Percentiles rank a stretch among this genome's conserved stretches.
Conservation (phyloP, 2,888 invertebrate species). For the Steinernema carpocapsae region DNA sequence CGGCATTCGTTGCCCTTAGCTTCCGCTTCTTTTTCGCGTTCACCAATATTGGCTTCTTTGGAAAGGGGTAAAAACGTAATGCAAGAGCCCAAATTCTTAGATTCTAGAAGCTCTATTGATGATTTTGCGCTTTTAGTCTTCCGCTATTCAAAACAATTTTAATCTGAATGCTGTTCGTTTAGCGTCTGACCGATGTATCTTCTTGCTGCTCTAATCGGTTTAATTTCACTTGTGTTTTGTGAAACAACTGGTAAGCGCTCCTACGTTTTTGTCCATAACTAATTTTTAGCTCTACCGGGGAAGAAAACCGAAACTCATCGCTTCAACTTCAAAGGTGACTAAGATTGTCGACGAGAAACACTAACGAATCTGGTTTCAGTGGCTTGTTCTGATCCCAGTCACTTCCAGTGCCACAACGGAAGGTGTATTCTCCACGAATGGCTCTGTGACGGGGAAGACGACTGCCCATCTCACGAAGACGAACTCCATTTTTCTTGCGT, state of each 20-base stretch:
- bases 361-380: neutral
- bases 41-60: neutral
- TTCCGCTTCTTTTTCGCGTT: neutral
- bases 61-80: too few species aligned
- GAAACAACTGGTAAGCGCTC: too few species aligned
- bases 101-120: neutral
- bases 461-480: conserved; percentile 10
- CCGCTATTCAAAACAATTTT: too few species aligned
- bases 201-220: too few species aligned
- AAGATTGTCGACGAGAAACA: neutral
- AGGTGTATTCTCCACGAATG: conserved; percentile 18
- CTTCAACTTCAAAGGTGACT: neutral
- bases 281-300: neutral
- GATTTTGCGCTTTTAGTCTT: neutral
- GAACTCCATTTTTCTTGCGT: conserved; percentile 13
- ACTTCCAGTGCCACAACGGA: conserved; percentile 18
- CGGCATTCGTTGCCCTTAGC: neutral
- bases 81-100: neutral
- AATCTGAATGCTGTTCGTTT: too few species aligned
- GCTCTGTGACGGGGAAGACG: neutral
- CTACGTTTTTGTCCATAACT: too few species aligned
- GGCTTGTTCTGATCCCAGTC: neutral
- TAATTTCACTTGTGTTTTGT: too few species aligned
- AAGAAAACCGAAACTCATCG: neutral
- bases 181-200: too few species aligned